Percentiles rank a stretch among this genome's conserved stretches.
These are phyloP conservation scores for Montipora efflorescens DNA, from an alignment of 64 coral and sea anemone genomes.

Conservation along the genomic window DNA sequence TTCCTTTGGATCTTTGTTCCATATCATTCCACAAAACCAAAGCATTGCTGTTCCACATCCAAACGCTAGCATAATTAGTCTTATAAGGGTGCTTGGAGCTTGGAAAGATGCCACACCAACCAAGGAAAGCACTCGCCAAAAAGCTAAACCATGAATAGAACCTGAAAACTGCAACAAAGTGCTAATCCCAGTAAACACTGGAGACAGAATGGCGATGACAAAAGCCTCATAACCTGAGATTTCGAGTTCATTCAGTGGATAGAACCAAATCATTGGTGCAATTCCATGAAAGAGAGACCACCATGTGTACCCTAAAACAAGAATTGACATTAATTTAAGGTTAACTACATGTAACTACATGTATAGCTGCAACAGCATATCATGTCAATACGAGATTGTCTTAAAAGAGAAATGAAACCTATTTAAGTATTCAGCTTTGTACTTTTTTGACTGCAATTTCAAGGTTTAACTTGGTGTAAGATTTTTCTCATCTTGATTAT, in stretches of 20 bases:
- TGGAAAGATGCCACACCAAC: slow-evolving; percentile 93
- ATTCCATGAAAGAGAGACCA: slow-evolving; percentile 92
- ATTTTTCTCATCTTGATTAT: neutral
- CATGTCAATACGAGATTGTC: too few species aligned
- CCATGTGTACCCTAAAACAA: slow-evolving; percentile 85
- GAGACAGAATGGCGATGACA: slow-evolving; percentile 82
- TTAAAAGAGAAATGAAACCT: too few species aligned
- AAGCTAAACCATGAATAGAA: slow-evolving; percentile 80
- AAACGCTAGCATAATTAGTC: slow-evolving; percentile 80
- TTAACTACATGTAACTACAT: too few species aligned
- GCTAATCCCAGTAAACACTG: slow-evolving; percentile 72
- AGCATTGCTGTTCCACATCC: slow-evolving; percentile 95
- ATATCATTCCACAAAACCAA: slow-evolving; percentile 96
- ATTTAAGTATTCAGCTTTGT: too few species aligned
- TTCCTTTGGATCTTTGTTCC: slow-evolving; percentile 87
- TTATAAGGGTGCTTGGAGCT: slow-evolving; percentile 85
- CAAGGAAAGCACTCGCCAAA: slow-evolving; percentile 75
- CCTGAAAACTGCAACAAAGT: slow-evolving; percentile 61
- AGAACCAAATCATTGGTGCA: slow-evolving; percentile 99
- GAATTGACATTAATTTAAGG: too few species aligned
- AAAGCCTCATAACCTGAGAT: slow-evolving; percentile 98
- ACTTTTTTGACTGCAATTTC: too few species aligned
- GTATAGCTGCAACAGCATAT: too few species aligned
- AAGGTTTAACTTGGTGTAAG: too few species aligned
- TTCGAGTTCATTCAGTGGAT: slow-evolving; percentile 94